phyloP scores from a whole-genome alignment of 2,113 vertebrate genomes.

The Proteles cristata region DNA sequence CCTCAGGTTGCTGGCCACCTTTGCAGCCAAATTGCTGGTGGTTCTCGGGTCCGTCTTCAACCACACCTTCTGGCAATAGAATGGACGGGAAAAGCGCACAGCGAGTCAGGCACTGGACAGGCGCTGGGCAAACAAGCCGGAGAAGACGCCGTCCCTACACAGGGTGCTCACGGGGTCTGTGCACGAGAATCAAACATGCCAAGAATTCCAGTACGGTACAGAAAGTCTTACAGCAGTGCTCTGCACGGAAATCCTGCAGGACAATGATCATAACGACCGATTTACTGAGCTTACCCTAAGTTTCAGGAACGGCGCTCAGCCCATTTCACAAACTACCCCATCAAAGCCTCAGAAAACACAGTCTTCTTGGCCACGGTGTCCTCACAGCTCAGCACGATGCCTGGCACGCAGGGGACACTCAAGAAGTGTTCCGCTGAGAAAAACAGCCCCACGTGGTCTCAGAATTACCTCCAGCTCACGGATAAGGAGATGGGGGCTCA shows the following conservation, averaged over 20 bases:
- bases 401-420: background rate
- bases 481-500: background rate
- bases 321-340: background rate
- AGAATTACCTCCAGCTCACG: background rate
- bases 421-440: background rate
- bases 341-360: background rate
- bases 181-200: background rate
- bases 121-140: background rate
- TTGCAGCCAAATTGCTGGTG: background rate
- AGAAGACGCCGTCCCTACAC: accelerated
- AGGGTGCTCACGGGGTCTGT: background rate
- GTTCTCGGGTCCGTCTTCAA: background rate
- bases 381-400: background rate
- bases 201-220: background rate
- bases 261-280: background rate
- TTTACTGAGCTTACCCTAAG: background rate
- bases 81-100: background rate
- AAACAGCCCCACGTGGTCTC: background rate
- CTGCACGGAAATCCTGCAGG: background rate
- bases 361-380: background rate
- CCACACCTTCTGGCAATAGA: background rate
- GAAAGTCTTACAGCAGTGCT: background rate
- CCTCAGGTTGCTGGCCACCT: background rate
- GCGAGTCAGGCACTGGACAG: background rate
- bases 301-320: background rate